These are phyloP conservation scores for Hylaea fasciaria DNA, from an alignment of 2,888 invertebrate species.

Conservation along the genomic window DNA sequence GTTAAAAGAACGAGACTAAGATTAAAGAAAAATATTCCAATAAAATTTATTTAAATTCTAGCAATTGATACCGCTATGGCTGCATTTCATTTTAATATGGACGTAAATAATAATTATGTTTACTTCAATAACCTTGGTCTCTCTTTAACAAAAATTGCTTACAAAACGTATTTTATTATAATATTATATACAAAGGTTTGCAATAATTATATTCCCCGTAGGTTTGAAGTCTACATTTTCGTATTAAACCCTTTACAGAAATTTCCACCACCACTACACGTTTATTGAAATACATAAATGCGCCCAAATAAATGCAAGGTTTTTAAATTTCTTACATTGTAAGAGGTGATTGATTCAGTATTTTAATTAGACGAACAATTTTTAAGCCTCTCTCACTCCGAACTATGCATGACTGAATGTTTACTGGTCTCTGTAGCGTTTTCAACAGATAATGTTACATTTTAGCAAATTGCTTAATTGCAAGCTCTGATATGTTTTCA, in stretches of 20 bases:
- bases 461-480: too few species aligned
- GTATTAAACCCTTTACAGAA: slow-evolving; percentile 6
- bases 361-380: too few species aligned
- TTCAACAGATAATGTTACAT: too few species aligned
- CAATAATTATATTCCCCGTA: neutral
- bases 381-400: too few species aligned
- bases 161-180: slow-evolving; percentile 13
- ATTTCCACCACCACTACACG: slow-evolving; percentile 44
- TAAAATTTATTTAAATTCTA: neutral
- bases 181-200: neutral
- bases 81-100: neutral
- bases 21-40: slow-evolving; percentile 3
- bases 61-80: neutral
- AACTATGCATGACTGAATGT: neutral
- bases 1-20: neutral
- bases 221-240: slow-evolving; percentile 7
- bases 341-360: neutral
- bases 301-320: slow-evolving; percentile 54
- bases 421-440: neutral
- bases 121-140: neutral
- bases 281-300: slow-evolving; percentile 43
- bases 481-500: too few species aligned
- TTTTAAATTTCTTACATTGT: slow-evolving; percentile 2
- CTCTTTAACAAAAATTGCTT: neutral
- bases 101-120: neutral